A percentile compares a stretch with the other conserved stretches of the same genome.
Conservation (phyloP, 1,140 invertebrate genomes). For the Rhopalosiphum maidis region DNA sequence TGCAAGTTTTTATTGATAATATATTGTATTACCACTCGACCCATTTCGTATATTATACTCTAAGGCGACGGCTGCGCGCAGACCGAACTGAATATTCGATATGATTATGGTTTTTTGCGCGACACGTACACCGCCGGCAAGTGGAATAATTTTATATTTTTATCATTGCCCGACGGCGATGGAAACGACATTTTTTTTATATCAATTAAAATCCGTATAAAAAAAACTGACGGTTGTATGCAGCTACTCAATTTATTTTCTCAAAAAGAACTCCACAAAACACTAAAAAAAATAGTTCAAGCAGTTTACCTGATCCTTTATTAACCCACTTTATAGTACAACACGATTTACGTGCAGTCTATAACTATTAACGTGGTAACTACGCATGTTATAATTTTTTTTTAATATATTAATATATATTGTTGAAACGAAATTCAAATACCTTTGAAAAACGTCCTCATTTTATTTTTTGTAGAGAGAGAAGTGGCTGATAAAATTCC, state of each 20-base stretch:
- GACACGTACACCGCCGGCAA: neutral
- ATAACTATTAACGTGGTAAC: neutral
- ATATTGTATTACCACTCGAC: neutral
- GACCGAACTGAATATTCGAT: neutral
- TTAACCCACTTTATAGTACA: neutral
- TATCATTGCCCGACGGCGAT: neutral
- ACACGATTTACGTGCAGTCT: neutral
- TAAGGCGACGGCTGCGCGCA: neutral
- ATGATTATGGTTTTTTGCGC: neutral
- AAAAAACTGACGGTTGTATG: neutral
- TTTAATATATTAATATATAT: neutral
- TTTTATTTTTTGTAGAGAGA: neutral
- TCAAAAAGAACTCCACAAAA: neutral
- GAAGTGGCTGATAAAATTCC: neutral
- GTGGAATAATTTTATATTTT: neutral
- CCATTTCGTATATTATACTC: neutral
- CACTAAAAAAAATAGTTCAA: neutral
- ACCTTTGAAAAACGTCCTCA: neutral
- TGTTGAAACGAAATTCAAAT: neutral
- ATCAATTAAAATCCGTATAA: neutral
- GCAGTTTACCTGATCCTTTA: neutral
- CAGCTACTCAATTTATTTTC: neutral
- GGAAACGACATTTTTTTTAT: neutral
- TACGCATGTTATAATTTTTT: neutral
- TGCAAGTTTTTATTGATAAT: neutral